Evolutionary conservation across 2,888 invertebrate genomes (phyloP).

Genomic region (Nomada hirtipes): DNA sequence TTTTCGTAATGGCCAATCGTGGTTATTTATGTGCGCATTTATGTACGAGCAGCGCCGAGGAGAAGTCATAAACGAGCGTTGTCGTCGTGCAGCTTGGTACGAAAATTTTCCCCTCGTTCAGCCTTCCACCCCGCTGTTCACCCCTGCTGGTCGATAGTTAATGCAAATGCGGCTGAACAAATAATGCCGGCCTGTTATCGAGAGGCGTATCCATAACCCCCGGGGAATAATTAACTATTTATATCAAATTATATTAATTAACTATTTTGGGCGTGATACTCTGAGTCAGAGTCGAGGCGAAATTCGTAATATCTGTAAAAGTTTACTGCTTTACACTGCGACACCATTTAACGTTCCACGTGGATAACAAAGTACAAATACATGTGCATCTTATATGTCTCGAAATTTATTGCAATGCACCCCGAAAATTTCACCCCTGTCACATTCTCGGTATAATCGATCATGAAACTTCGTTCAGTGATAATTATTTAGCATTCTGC

Average conservation of each 20-base stretch:
- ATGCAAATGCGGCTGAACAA: conserved; percentile 39
- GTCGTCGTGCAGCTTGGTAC: not conserved
- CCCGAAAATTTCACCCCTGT: not conserved
- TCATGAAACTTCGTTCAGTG: not conserved
- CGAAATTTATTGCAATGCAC: not conserved
- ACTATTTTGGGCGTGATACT: no score
- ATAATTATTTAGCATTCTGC: not conserved
- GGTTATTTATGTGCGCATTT: conserved; percentile 58
- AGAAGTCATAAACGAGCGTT: conserved; percentile 39
- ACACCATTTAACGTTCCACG: not conserved
- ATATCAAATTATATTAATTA: not conserved
- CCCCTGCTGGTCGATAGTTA: conserved; percentile 40
- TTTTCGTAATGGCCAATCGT: conserved; percentile 52
- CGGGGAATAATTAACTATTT: conserved; percentile 75
- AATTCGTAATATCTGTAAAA: not conserved
- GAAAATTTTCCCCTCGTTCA: conserved; percentile 21
- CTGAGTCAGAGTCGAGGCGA: no score
- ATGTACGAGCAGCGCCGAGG: conserved; percentile 34
- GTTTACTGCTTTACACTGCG: not conserved
- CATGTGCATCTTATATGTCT: not conserved
- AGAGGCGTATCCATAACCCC: conserved; percentile 41
- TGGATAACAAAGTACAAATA: not conserved
- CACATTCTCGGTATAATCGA: not conserved
- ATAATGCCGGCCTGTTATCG: conserved; percentile 14
- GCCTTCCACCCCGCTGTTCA: not conserved